These are phyloP conservation scores for Pammene fasciana DNA, from an alignment of 2,888 invertebrate genomes.

Conservation along the genomic window DNA sequence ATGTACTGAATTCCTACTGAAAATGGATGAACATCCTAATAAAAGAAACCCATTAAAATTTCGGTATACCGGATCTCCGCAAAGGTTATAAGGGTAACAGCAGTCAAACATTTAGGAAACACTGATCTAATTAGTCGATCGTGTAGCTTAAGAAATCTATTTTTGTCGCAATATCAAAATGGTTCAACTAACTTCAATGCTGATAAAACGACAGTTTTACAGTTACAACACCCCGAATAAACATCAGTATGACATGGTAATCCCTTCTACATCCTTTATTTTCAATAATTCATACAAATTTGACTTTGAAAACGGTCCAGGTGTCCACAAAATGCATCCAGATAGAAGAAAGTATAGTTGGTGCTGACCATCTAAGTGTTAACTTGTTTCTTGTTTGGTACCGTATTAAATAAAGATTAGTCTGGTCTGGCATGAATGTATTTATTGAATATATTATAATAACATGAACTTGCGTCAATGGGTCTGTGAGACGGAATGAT, in stretches of 20 bases:
- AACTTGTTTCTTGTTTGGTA: slow-evolving; percentile 31
- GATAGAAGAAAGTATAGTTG: slow-evolving; percentile 18
- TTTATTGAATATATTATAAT: slow-evolving; percentile 45
- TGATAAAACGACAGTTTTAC: slow-evolving; percentile 20
- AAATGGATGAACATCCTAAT: no score
- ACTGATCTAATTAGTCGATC: no score
- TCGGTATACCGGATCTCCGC: no score
- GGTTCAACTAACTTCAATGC: slow-evolving; percentile 15
- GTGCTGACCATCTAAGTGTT: slow-evolving; percentile 23
- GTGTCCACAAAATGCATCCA: slow-evolving; percentile 50
- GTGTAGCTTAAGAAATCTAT: neutral
- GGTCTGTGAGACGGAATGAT: slow-evolving; percentile 38
- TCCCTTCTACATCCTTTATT: slow-evolving; percentile 50
- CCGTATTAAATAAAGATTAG: slow-evolving; percentile 43
- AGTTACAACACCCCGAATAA: slow-evolving; percentile 46
- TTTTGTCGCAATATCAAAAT: neutral
- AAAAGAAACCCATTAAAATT: no score
- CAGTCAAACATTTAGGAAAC: no score
- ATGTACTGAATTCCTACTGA: no score
- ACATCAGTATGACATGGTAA: slow-evolving; percentile 44
- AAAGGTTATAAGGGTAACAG: no score
- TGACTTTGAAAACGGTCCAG: slow-evolving; percentile 72
- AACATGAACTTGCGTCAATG: slow-evolving; percentile 41
- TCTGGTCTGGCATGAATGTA: slow-evolving; percentile 43
- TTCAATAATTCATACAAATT: slow-evolving; percentile 64